Base-by-base conservation (phyloP, 2,888 invertebrate species). In the Tortricodes alternella region DNA sequence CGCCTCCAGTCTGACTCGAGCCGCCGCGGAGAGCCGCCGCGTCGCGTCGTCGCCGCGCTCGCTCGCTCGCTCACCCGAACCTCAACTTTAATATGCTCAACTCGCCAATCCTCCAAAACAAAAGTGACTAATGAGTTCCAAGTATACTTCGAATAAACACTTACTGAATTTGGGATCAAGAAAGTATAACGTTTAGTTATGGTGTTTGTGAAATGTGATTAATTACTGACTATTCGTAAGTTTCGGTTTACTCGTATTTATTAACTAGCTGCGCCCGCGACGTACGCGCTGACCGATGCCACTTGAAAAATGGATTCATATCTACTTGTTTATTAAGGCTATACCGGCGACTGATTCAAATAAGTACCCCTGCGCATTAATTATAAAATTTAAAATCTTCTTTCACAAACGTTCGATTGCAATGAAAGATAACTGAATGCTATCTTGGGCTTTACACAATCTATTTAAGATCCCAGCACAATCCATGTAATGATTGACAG, bases 141-240 rank as follows among this genome's bases (percentile, higher is more conserved):
- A 24, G 18, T 24, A 27, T 35, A 24, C 15, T 23, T 23, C 53
- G 13, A 29, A 52, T 21, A 46, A n/a, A 29, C 23, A 39, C 38
- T 68, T 65, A 68, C 63, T 63, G 68, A 78, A 78, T 76, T 80
- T 79, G 78, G 80, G 79, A 85, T 80, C 76, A 71, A 67, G 73
- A 65, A 66, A 60, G 53, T 64, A 62, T 65, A 69, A 68, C 29
- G 44, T 15, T 53, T 46, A 39, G 46, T 46, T 46, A 46, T 82
- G 73, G 76, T 79, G 78, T 72, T 78, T 83, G 80, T 83, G 88
- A 70, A 75, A 89, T 86, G 88, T 89, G 85, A 88, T 81, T 82
- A 67, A 61, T 62, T 64, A 62, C 51, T 67, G 68, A 66, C 70
- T 62, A 67, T 73, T 76, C 77, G 78, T 79, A 72, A 79, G 78